phyloP scores from a whole-genome alignment of 2,888 invertebrate species.

The Portevinia maculata region DNA sequence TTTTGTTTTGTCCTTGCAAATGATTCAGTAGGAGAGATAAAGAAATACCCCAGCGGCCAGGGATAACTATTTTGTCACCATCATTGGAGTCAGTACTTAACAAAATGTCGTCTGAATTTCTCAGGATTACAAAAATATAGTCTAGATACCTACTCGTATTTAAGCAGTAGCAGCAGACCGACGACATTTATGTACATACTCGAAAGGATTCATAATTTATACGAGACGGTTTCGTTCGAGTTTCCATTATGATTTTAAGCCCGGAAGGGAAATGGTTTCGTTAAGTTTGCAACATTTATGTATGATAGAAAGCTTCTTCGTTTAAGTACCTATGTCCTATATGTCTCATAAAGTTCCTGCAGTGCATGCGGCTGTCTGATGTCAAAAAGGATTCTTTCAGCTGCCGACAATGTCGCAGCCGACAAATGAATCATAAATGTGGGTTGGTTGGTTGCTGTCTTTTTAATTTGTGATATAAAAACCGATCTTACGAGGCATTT shows the following conservation, averaged over 20 bases:
- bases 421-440: constrained; percentile 30
- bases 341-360: constrained; percentile 5
- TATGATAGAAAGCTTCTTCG: background rate
- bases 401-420: constrained; percentile 15
- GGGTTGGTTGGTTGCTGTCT: constrained; percentile 3
- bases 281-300: constrained; percentile 12
- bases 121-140: too few species aligned
- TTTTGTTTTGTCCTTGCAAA: background rate
- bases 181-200: too few species aligned
- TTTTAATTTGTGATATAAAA: constrained; percentile 35
- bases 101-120: too few species aligned
- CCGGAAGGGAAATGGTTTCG: constrained; percentile 7
- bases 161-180: too few species aligned
- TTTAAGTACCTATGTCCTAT: too few species aligned
- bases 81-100: too few species aligned
- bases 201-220: too few species aligned
- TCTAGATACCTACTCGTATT: too few species aligned
- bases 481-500: constrained; percentile 43
- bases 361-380: background rate
- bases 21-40: too few species aligned
- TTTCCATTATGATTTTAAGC: too few species aligned
- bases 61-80: too few species aligned
- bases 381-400: background rate
- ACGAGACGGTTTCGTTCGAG: background rate
- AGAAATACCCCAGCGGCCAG: too few species aligned